phyloP scores from a whole-genome alignment of 1,140 invertebrate species.

The Drosophila willistoni region DNA sequence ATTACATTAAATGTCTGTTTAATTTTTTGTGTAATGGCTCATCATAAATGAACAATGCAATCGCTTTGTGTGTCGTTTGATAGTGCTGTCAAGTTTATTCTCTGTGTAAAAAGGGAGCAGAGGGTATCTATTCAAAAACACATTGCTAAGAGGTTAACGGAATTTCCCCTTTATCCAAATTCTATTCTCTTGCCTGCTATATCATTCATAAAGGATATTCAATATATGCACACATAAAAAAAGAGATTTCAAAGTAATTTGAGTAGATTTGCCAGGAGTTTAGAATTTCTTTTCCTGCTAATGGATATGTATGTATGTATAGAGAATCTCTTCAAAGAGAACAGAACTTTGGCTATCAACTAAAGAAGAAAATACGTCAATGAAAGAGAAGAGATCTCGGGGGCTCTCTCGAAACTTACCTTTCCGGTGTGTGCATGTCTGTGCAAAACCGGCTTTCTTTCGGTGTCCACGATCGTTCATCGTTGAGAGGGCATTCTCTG shows the following conservation, averaged over 20 bases:
- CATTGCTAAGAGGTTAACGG: too few relatives aligned
- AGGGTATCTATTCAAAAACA: too few relatives aligned
- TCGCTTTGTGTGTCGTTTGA: neutral
- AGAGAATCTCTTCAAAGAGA: constrained; percentile 27
- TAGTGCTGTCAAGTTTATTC: too few relatives aligned
- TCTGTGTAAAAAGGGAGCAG: neutral
- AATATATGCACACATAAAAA: neutral
- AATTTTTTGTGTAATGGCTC: constrained; percentile 15
- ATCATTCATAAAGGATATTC: neutral
- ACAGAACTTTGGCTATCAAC: constrained; percentile 6
- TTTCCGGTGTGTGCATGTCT: neutral
- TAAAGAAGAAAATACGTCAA: neutral
- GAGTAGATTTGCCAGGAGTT: neutral
- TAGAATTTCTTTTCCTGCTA: neutral
- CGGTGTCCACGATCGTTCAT: constrained; percentile 23
- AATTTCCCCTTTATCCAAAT: too few relatives aligned
- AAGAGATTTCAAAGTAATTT: neutral
- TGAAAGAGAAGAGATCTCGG: neutral
- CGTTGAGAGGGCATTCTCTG: constrained; percentile 12
- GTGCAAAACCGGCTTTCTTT: constrained; percentile 72
- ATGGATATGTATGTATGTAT: neutral
- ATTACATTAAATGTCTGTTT: constrained; percentile 19
- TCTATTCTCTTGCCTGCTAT: neutral
- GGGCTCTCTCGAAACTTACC: constrained; percentile 8
- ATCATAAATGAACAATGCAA: constrained; percentile 10